A percentile compares a stretch with the other conserved stretches of the same genome.
Evolutionary conservation across 2,113 vertebrate genomes (phyloP).

Genomic region (Rhadina sibilatrix): DNA sequence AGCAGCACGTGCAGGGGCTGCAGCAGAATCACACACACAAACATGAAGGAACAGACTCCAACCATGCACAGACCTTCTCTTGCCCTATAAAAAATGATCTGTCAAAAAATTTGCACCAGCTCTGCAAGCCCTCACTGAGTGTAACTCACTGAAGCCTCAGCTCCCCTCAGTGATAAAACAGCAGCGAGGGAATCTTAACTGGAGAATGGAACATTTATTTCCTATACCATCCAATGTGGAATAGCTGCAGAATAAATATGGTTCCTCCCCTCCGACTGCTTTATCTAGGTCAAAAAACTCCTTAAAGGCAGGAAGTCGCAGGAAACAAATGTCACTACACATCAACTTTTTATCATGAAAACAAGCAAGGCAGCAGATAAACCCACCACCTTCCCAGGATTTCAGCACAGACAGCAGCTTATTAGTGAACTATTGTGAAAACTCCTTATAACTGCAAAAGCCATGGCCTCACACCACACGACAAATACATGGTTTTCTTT

Average conservation of each 20-base stretch:
- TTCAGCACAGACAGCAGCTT: not conserved
- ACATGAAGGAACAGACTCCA: not conserved
- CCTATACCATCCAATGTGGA: not conserved
- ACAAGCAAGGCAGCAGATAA: constrained; percentile 41
- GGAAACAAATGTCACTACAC: constrained; percentile 66
- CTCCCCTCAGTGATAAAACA: not conserved
- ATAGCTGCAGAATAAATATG: constrained; percentile 27
- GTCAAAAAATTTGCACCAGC: not conserved
- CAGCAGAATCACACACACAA: not conserved
- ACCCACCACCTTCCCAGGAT: constrained; percentile 21
- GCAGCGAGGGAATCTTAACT: not conserved
- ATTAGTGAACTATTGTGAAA: not conserved
- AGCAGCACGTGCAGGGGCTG: not conserved
- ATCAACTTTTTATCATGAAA: constrained; percentile 54
- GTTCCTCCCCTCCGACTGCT: constrained; percentile 34
- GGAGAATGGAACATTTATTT: not conserved
- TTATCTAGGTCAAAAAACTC: constrained; percentile 66
- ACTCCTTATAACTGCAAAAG: not conserved
- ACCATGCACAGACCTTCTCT: not conserved
- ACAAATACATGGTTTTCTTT: not conserved
- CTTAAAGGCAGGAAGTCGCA: constrained; percentile 58
- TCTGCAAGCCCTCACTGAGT: not conserved
- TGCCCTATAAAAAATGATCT: not conserved
- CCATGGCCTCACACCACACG: not conserved
- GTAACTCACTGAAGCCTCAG: not conserved